A percentile compares a stretch with the other conserved stretches of the same genome.
phyloP scores from a whole-genome alignment of 2,113 vertebrate species.

The Paratilapia polleni region DNA sequence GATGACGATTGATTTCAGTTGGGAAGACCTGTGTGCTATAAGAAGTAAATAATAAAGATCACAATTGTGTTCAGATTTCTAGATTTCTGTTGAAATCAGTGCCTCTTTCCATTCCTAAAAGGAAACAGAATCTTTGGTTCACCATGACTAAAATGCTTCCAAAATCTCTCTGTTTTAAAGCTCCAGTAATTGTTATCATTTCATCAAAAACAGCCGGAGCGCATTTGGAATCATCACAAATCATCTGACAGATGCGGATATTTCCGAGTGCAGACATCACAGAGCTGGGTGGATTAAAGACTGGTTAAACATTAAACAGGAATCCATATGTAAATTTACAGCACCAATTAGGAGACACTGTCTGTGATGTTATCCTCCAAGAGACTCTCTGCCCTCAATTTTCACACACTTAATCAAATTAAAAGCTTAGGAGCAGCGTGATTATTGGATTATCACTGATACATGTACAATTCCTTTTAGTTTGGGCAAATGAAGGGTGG shows the following conservation, averaged over 20 bases:
- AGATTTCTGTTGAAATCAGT: conserved; percentile 50
- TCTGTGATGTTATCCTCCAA: conserved; percentile 83
- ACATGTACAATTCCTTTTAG: conserved; percentile 85
- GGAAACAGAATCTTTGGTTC: conserved; percentile 59
- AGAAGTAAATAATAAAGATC: conserved; percentile 57
- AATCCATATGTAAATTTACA: conserved; percentile 94
- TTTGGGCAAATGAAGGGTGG: conserved; percentile 92
- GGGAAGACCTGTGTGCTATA: conserved; percentile 20
- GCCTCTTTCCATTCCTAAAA: conserved; percentile 53
- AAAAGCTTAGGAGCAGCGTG: conserved; percentile 89
- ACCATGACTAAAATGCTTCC: conserved; percentile 73
- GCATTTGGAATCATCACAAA: conserved; percentile 84
- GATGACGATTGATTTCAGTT: conserved; percentile 54
- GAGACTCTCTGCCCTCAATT: conserved; percentile 89
- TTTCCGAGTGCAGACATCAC: conserved; percentile 84
- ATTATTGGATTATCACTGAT: conserved; percentile 90
- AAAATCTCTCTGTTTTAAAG: conserved; percentile 70
- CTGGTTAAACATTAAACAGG: conserved; percentile 90
- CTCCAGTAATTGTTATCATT: conserved; percentile 73
- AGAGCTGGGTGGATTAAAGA: conserved; percentile 88
- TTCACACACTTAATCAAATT: conserved; percentile 96
- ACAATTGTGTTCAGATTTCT: conserved; percentile 53
- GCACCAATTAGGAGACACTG: conserved; percentile 83
- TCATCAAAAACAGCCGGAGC: conserved; percentile 77
- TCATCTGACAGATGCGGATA: conserved; percentile 81